Evolutionary conservation across 2,113 vertebrate species (phyloP).

Genomic region (Heterocephalus glaber): DNA sequence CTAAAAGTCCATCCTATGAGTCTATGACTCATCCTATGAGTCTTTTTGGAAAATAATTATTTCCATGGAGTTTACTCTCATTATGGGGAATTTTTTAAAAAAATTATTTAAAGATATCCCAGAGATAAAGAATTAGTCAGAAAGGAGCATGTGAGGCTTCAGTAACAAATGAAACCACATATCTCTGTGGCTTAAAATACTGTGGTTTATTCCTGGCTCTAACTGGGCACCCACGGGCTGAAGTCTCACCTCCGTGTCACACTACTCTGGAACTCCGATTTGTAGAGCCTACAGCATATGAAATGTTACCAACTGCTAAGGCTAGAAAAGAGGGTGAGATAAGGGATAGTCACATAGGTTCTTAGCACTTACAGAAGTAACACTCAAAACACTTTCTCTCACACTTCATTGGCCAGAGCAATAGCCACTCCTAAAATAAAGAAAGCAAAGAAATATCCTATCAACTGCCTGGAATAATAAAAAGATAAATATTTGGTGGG

Average conservation of each 20-base stretch:
- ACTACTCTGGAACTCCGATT: background rate
- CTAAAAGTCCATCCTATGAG: background rate
- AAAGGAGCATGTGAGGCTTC: background rate
- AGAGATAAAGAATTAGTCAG: slow-evolving; percentile 4
- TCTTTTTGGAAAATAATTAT: slow-evolving; percentile 43
- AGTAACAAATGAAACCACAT: slow-evolving; percentile 40
- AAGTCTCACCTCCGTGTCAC: background rate
- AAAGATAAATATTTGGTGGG: background rate
- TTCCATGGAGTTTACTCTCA: background rate
- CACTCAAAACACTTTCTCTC: background rate
- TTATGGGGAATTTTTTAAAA: background rate
- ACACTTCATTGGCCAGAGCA: background rate
- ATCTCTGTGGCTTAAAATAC: background rate
- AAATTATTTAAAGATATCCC: background rate
- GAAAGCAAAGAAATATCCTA: background rate
- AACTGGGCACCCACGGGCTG: background rate
- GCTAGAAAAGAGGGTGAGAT: background rate
- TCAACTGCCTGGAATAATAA: background rate
- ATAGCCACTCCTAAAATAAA: background rate
- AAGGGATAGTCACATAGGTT: background rate
- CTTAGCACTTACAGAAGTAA: background rate
- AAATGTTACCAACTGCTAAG: background rate
- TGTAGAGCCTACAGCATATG: background rate
- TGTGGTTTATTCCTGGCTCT: background rate
- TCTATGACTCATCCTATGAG: background rate